These are phyloP conservation scores for Luehdorfia chinensis DNA, from an alignment of 1,140 invertebrate genomes.

Conservation along the genomic window DNA sequence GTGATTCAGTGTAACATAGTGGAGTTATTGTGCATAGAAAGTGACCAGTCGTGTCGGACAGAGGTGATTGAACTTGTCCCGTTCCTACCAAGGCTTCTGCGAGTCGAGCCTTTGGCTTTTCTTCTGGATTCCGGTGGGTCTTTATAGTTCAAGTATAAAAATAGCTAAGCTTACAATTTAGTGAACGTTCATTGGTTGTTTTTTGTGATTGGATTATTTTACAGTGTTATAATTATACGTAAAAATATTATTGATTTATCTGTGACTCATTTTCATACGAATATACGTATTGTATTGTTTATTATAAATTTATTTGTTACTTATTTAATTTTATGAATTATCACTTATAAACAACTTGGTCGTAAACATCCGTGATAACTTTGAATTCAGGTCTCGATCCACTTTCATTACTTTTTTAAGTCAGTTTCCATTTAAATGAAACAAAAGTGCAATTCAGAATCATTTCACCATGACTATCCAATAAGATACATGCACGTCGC, in stretches of 20 bases:
- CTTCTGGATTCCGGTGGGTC: not conserved
- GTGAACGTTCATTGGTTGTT: not conserved
- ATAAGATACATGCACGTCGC: conserved; percentile 10
- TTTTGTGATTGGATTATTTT: not conserved
- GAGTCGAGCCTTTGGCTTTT: conserved; percentile 17
- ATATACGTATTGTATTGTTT: too few species aligned
- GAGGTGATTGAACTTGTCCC: conserved; percentile 53
- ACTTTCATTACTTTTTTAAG: too few species aligned
- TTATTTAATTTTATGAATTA: too few species aligned
- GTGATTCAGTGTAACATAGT: conserved; percentile 28
- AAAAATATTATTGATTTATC: too few species aligned
- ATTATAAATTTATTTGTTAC: too few species aligned
- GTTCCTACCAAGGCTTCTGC: conserved; percentile 12
- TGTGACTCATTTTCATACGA: too few species aligned
- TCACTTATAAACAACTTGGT: too few species aligned
- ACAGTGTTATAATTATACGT: too few species aligned
- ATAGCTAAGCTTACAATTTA: not conserved
- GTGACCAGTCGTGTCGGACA: conserved; percentile 22
- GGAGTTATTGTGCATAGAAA: conserved; percentile 30
- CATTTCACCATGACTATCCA: conserved; percentile 10
- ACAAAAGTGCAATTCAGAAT: too few species aligned
- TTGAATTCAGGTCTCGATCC: too few species aligned
- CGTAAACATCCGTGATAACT: too few species aligned
- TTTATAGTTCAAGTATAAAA: not conserved
- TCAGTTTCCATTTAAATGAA: too few species aligned